Evolutionary conservation across 2,113 vertebrate genomes (phyloP).

Genomic region (Brachyistius frenatus): DNA sequence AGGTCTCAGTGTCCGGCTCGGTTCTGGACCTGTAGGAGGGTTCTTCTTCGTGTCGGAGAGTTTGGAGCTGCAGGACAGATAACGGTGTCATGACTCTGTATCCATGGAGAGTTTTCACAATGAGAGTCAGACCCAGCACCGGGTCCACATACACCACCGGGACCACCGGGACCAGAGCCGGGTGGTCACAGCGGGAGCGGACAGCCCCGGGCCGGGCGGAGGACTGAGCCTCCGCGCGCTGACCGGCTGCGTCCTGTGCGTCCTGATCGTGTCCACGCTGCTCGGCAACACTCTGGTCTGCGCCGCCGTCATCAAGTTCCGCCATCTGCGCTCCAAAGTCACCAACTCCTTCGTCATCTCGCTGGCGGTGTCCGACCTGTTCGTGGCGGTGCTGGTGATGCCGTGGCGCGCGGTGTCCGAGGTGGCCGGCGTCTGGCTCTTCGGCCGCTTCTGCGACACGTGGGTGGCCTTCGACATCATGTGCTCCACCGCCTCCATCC

Average conservation of each 20-base stretch:
- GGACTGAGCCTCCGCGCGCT: slow-evolving; percentile 72
- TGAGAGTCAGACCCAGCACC: too few relatives aligned
- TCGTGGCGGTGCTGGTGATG: slow-evolving; percentile 87
- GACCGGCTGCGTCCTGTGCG: slow-evolving; percentile 82
- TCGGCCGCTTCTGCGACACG: slow-evolving; percentile 86
- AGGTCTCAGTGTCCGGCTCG: too few relatives aligned
- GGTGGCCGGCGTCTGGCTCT: slow-evolving; percentile 84
- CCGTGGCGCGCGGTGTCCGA: slow-evolving; percentile 86
- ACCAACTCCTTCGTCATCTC: slow-evolving; percentile 88
- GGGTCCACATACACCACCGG: too few relatives aligned
- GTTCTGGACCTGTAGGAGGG: too few relatives aligned
- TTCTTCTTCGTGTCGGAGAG: too few relatives aligned
- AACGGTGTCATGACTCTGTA: too few relatives aligned
- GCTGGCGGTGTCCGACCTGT: slow-evolving; percentile 85
- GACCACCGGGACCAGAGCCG: slow-evolving; percentile 6
- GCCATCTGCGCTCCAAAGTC: slow-evolving; percentile 84
- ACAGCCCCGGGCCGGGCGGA: slow-evolving; percentile 8
- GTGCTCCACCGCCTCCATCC: slow-evolving; percentile 88
- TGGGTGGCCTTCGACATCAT: slow-evolving; percentile 89
- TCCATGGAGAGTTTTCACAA: too few relatives aligned
- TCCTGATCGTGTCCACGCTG: slow-evolving; percentile 86
- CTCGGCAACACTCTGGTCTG: slow-evolving; percentile 85
- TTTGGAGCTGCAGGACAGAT: too few relatives aligned
- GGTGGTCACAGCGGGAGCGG: slow-evolving; percentile 43
- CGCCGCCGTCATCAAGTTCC: slow-evolving; percentile 80